Evolutionary conservation across 2,113 vertebrate genomes (phyloP).

Genomic region (Butastur rufipennis): DNA sequence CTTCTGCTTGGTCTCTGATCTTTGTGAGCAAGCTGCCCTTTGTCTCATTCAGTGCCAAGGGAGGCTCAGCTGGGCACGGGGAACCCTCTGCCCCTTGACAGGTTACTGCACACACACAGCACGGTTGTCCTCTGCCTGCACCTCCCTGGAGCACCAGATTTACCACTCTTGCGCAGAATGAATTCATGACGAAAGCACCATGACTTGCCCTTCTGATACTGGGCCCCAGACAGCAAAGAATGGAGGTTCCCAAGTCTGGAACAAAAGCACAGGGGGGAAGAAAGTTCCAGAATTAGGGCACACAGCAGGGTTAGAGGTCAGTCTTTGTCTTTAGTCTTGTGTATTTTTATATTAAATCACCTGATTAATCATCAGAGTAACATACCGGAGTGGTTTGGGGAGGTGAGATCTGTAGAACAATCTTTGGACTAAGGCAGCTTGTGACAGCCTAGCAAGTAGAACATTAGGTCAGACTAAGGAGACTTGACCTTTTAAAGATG

Average conservation of each 20-base stretch:
- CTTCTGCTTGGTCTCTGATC: neutral
- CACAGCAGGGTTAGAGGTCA: neutral
- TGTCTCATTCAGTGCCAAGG: neutral
- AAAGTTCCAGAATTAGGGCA: neutral
- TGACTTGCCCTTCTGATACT: neutral
- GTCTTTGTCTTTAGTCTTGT: neutral
- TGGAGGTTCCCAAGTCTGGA: neutral
- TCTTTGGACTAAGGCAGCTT: neutral
- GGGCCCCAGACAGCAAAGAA: neutral
- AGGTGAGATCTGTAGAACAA: neutral
- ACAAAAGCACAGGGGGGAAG: neutral
- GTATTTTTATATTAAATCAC: neutral
- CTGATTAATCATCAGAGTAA: neutral
- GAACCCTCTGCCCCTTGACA: neutral
- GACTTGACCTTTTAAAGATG: neutral
- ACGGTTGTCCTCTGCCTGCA: neutral
- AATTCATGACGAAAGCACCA: neutral
- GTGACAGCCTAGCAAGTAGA: neutral
- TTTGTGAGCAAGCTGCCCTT: neutral
- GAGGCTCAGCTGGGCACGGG: neutral
- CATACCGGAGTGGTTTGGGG: neutral
- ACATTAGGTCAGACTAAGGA: neutral
- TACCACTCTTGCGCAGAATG: fast-evolving
- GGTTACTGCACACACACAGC: neutral
- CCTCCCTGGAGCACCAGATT: neutral